Conservation (phyloP, 2,113 vertebrate species). For the Pterocles burchelli region DNA sequence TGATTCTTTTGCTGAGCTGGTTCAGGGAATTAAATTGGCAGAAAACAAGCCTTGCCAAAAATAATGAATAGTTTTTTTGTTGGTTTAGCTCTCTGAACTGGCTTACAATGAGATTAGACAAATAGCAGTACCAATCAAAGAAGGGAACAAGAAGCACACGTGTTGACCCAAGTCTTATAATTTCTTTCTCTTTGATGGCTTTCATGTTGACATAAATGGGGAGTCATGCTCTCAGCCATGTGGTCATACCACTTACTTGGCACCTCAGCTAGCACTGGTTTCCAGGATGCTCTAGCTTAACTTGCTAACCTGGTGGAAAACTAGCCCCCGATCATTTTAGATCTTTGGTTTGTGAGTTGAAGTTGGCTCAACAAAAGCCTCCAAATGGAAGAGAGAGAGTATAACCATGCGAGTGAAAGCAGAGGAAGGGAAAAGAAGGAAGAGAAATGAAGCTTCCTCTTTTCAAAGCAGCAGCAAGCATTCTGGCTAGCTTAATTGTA, state of each 20-base stretch:
- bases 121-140: constrained; percentile 12
- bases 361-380: background rate
- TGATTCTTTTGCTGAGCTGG: constrained; percentile 19
- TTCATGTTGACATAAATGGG: background rate
- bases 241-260: background rate
- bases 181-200: constrained; percentile 10
- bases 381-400: background rate
- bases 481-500: background rate
- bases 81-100: constrained; percentile 42
- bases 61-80: constrained; percentile 19
- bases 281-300: background rate
- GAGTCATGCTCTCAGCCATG: background rate
- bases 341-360: background rate
- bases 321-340: background rate
- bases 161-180: constrained; percentile 9
- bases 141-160: background rate
- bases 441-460: background rate
- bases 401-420: background rate
- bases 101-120: constrained; percentile 22
- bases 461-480: background rate
- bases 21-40: constrained; percentile 24
- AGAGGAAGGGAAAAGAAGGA: background rate
- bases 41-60: constrained; percentile 32
- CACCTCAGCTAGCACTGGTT: background rate
- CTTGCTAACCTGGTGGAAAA: background rate